These are phyloP conservation scores for Plemyria rubiginata DNA, from an alignment of 2,888 invertebrate species.

Conservation along the genomic window DNA sequence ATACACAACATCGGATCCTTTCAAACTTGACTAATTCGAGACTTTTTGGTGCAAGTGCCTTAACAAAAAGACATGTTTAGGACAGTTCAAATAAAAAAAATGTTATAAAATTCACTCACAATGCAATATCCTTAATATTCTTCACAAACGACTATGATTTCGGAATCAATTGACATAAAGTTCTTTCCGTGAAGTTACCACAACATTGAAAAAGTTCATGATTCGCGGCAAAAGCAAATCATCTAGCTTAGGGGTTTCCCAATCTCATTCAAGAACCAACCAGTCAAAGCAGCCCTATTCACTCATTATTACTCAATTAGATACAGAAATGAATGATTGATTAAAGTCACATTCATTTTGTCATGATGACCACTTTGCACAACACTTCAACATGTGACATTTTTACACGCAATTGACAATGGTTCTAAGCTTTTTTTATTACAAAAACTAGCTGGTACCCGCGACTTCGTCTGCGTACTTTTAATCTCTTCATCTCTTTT, in stretches of 20 bases:
- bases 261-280: neutral
- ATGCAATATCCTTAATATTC: neutral
- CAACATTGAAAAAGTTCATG: neutral
- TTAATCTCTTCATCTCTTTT: too few relatives aligned
- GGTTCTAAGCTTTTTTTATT: neutral
- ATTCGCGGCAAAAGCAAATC: neutral
- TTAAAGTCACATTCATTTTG: neutral
- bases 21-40: neutral
- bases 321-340: slow-evolving; percentile 1
- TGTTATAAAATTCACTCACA: neutral
- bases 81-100: neutral
- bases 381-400: too few relatives aligned
- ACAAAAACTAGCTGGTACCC: too few relatives aligned
- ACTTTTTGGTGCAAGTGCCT: neutral
- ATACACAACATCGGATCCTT: neutral
- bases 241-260: neutral
- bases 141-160: neutral
- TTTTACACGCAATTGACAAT: neutral
- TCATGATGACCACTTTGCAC: neutral
- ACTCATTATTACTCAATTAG: neutral
- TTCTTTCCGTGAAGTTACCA: neutral
- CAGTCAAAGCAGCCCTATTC: neutral
- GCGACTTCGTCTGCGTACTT: too few relatives aligned
- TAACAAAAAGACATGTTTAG: neutral
- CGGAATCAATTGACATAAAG: slow-evolving; percentile 10